Conservation (phyloP, 2,888 invertebrate genomes). For the Tenthredo notha region DNA sequence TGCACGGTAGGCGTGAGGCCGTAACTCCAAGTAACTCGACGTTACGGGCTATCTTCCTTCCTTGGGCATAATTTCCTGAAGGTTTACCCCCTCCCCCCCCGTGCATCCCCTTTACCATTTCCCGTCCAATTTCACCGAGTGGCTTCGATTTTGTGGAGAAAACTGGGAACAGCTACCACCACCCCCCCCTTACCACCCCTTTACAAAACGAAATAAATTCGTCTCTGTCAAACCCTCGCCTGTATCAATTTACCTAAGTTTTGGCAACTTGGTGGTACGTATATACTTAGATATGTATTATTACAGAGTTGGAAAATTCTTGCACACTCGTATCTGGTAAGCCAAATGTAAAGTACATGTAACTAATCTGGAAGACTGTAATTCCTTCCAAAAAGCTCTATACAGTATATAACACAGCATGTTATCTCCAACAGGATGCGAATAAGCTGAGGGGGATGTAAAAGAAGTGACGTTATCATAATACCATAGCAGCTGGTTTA, state of each 20-base stretch:
- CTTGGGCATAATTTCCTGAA: conserved; percentile 33
- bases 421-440: neutral
- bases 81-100: neutral
- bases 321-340: neutral
- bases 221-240: neutral
- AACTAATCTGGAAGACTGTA: neutral
- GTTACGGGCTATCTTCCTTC: conserved; percentile 34
- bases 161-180: neutral
- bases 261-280: neutral
- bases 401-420: neutral
- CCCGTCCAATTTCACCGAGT: conserved; percentile 47
- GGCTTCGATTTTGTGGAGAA: conserved; percentile 42
- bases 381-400: neutral
- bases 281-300: neutral
- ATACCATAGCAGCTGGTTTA: neutral
- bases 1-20: conserved; percentile 22
- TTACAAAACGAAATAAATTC: conserved; percentile 16
- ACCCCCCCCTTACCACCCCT: neutral
- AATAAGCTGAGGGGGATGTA: neutral
- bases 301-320: neutral
- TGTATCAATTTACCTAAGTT: neutral
- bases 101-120: neutral
- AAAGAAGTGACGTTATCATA: conserved; percentile 5
- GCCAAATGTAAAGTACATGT: neutral
- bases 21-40: conserved; percentile 42